A percentile compares a stretch with the other conserved stretches of the same genome.
Evolutionary conservation across 2,888 invertebrate species (phyloP).

Genomic region (Hemithea aestivaria): DNA sequence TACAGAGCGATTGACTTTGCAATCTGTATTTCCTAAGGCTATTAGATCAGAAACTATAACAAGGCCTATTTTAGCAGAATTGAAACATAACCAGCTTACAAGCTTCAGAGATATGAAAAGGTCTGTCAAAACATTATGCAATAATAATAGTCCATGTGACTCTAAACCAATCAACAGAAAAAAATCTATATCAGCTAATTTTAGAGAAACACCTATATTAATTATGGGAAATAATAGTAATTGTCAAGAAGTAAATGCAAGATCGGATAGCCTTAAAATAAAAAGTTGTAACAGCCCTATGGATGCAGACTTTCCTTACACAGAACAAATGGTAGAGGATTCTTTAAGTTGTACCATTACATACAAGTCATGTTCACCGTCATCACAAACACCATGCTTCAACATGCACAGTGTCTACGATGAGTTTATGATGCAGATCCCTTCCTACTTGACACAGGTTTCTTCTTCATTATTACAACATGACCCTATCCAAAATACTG

Average conservation of each 20-base stretch:
- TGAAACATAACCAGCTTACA: slow-evolving; percentile 24
- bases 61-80: slow-evolving; percentile 41
- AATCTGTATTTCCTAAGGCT: slow-evolving; percentile 52
- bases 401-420: slow-evolving; percentile 39
- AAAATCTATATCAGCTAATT: slow-evolving; percentile 6
- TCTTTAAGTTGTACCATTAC: neutral
- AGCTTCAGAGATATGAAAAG: too few relatives aligned
- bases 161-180: slow-evolving; percentile 1
- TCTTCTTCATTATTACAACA: slow-evolving; percentile 36
- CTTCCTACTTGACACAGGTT: slow-evolving; percentile 35
- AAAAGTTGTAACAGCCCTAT: slow-evolving; percentile 3
- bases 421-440: slow-evolving; percentile 48
- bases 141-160: neutral
- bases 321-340: neutral
- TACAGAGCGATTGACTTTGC: slow-evolving; percentile 51
- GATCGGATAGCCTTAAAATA: slow-evolving; percentile 1
- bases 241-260: slow-evolving; percentile 2
- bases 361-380: slow-evolving; percentile 7
- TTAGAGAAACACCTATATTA: slow-evolving; percentile 2
- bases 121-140: too few relatives aligned
- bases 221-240: slow-evolving; percentile 1
- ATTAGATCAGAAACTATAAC: slow-evolving; percentile 61
- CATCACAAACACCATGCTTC: slow-evolving; percentile 14
- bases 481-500: slow-evolving; percentile 40
- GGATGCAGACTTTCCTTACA: too few relatives aligned